Evolutionary conservation across 2,888 invertebrate genomes (phyloP), one percentile per base, ranked within the genome.

Genomic region (Escarpia spicata): DNA sequence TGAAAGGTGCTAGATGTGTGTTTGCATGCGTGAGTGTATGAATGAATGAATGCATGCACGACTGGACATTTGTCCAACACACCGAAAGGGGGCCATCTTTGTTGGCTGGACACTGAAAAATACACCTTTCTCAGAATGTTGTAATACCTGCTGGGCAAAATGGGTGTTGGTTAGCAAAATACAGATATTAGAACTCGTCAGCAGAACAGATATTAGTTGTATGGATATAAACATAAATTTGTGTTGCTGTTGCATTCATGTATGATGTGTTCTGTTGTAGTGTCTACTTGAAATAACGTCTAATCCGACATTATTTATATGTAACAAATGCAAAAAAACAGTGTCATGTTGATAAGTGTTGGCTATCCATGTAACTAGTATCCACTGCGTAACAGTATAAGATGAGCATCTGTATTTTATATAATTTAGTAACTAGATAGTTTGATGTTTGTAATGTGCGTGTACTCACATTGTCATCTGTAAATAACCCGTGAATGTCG

Each of bases 301-400:
- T 75, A 19, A 15, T 26, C 75, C 26, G 75, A 75, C 75, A 26
- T 15, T 75, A 12, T 75, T 75, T 75, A 26, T 26, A 75, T 75
- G 75, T 75, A 75, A 75, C 75, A 52, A 52, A 75, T 75, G 75
- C 75, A 75, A 75, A 75, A 75, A 75, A 75, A 75, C 6, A 75
- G 75, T 75, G n/a, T 26, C n/a, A n/a, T 26, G 75, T 19, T 52
- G 19, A 26, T 26, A 26, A 75, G 26, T 26, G 19, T 75, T 75
- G 26, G 26, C 19, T 75, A 26, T 75, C 75, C 75, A 75, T 75
- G 19, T 4, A 75, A 26, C 26, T 75, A 26, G 75, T 75, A 75
- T 26, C 75, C 19, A 75, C 26, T 26, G 75, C 75, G 26, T 75
- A 26, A 75, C 19, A 75, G 26, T 75, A 26, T 75, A 75, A 15